Evolutionary conservation across 2,113 vertebrate genomes (phyloP).

Genomic region (Echinops telfairi): DNA sequence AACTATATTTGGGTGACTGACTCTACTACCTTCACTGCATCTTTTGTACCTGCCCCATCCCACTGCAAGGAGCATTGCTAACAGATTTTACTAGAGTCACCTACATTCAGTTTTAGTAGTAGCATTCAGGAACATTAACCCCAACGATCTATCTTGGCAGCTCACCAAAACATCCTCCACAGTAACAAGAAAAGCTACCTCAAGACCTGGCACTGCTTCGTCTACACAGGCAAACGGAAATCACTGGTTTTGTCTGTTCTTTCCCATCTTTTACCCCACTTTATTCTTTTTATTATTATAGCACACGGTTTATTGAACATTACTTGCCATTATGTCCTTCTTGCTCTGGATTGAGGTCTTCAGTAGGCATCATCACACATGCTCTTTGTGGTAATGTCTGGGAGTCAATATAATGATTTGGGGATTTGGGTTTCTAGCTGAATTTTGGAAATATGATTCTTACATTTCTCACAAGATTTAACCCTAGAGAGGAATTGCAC

Average conservation of each 20-base stretch:
- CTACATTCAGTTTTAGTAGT: constrained; percentile 86
- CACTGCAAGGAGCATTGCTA: constrained; percentile 24
- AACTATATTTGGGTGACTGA: constrained; percentile 71
- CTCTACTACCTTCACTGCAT: background rate
- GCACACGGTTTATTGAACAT: constrained; percentile 69
- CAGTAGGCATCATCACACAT: background rate
- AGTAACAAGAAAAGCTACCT: constrained; percentile 91
- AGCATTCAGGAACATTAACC: constrained; percentile 92
- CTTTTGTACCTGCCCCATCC: background rate
- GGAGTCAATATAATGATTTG: background rate
- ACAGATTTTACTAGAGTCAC: constrained; percentile 84
- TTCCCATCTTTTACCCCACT: background rate
- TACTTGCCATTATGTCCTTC: background rate
- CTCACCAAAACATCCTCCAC: constrained; percentile 90
- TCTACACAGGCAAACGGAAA: constrained; percentile 85
- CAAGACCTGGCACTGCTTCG: constrained; percentile 88
- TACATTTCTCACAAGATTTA: constrained; percentile 54
- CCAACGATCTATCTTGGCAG: constrained; percentile 94
- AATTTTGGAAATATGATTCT: constrained; percentile 56
- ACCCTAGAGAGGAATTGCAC: background rate
- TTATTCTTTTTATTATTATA: background rate
- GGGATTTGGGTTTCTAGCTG: background rate
- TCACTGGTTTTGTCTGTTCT: background rate
- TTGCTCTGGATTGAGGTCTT: background rate
- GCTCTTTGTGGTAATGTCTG: constrained; percentile 55